Percentiles rank a stretch among this genome's conserved stretches.
These are phyloP conservation scores for Diploptera punctata DNA, from an alignment of 2,888 invertebrate species.

Conservation along the genomic window DNA sequence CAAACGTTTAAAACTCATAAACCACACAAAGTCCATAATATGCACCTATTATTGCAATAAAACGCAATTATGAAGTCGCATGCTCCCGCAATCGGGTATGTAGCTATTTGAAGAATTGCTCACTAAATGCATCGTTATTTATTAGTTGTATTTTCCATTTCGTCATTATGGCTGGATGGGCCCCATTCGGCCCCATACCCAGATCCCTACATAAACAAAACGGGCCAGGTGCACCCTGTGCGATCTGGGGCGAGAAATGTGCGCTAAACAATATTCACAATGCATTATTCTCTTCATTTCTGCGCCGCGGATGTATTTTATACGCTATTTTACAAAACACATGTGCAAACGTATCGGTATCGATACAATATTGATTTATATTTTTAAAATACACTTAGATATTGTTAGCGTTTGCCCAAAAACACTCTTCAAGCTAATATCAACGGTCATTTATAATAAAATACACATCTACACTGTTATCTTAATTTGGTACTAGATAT, in stretches of 20 bases:
- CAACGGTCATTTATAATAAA: too few species aligned
- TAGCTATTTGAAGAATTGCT: constrained; percentile 37
- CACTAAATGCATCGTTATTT: constrained; percentile 36
- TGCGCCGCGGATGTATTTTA: too few species aligned
- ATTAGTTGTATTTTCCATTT: constrained; percentile 28
- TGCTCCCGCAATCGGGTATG: constrained; percentile 9
- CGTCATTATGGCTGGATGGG: constrained; percentile 30
- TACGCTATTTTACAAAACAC: too few species aligned
- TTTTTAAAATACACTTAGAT: too few species aligned
- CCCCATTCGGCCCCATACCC: background rate
- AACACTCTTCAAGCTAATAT: too few species aligned
- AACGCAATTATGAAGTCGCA: constrained; percentile 27
- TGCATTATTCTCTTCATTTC: background rate
- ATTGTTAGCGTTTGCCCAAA: too few species aligned
- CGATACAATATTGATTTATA: too few species aligned
- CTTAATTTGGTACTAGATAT: too few species aligned
- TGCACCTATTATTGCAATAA: constrained; percentile 31
- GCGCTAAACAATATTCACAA: background rate
- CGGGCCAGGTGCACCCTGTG: constrained; percentile 6
- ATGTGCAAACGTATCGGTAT: too few species aligned
- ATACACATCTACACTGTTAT: too few species aligned
- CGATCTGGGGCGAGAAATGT: background rate
- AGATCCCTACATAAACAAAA: background rate
- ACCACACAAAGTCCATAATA: constrained; percentile 30
- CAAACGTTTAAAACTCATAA: constrained; percentile 36